Base-by-base conservation (phyloP, 1,140 invertebrate genomes). In the Dinothrombium tinctorium region DNA sequence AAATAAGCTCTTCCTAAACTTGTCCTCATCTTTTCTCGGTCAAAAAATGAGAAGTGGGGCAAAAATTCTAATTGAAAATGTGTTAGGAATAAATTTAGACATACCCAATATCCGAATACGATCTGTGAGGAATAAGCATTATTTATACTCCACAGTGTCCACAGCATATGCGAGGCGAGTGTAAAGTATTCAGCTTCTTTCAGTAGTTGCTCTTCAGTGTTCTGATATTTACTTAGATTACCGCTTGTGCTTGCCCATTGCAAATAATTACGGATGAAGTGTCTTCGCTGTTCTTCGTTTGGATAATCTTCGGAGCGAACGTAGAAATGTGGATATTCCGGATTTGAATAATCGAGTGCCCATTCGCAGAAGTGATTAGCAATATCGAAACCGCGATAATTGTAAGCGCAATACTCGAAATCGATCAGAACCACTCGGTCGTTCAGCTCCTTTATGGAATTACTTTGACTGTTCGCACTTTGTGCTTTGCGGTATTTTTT, bases 291-390 rank as follows among this genome's bases (percentile, higher is more conserved):
- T 43, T 77, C 69, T 43, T 69, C 62, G 11, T 66, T 71, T 0
- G 87, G 78, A 52, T 71, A 79, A 47, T 72, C 65, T 19, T 71
- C 64, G 3, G 59, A 59, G 33, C 66, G 59, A 47, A 74, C 71
- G 37, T 62, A 64, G 53, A 74, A 95, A 59, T 74, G 77, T 2
- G 86, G 86, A 54, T 72, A 68, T 33, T 74, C 65, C 0, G 68
- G 57, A 39, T 70, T 67, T 0, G 71, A 78, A 56, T 96, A 94
- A 53, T 92, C 79, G 57, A 81, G 89, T 6, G 69, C 71, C 83
- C 84, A 94, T 59, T 95, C 87, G 46, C 80, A 69, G 56, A 94
- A 90, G 55, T 95, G 87, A 61, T 95, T 95, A 3, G 83, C 89
- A 41, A 96, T 62, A 60, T 95, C 89, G 62, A 87, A 95, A 1